phyloP scores from a whole-genome alignment of 2,888 invertebrate genomes.

The Gortyna flavago region DNA sequence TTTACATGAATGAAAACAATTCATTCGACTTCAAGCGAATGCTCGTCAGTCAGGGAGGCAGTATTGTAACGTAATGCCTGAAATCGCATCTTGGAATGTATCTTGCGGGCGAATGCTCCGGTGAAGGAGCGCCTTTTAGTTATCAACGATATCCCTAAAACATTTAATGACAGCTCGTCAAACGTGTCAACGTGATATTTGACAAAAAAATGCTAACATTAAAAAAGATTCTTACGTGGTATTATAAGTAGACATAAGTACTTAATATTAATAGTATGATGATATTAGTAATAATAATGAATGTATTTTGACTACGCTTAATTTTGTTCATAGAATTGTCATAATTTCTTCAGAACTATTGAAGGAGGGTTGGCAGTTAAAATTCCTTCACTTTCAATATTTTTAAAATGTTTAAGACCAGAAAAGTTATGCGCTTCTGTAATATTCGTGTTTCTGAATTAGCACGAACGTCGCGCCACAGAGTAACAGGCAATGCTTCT shows the following conservation, averaged over 20 bases:
- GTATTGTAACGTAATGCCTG: not conserved
- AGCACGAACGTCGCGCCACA: not conserved
- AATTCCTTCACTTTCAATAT: not conserved
- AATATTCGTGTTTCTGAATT: not conserved
- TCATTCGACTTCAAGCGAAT: not conserved
- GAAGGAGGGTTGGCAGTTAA: not conserved
- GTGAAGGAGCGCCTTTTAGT: not conserved
- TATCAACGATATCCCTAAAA: not conserved
- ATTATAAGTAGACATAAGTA: slow-evolving; percentile 32
- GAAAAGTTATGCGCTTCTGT: not conserved
- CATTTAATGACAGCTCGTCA: not conserved
- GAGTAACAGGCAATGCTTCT: not conserved
- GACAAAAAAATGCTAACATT: slow-evolving; percentile 12
- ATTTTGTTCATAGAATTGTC: slow-evolving; percentile 21
- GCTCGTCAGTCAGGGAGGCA: not conserved
- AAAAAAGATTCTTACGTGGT: not conserved
- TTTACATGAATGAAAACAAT: not conserved
- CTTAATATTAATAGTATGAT: slow-evolving; percentile 32
- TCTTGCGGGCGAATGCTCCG: not conserved
- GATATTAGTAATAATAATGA: slow-evolving; percentile 24
- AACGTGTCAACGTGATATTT: not conserved
- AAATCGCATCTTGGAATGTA: not conserved
- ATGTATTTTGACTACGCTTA: slow-evolving; percentile 48
- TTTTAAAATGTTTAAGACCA: not conserved
- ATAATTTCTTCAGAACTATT: not conserved